Conservation (phyloP, 2,888 invertebrate genomes). For the Odontomyia ornata region DNA sequence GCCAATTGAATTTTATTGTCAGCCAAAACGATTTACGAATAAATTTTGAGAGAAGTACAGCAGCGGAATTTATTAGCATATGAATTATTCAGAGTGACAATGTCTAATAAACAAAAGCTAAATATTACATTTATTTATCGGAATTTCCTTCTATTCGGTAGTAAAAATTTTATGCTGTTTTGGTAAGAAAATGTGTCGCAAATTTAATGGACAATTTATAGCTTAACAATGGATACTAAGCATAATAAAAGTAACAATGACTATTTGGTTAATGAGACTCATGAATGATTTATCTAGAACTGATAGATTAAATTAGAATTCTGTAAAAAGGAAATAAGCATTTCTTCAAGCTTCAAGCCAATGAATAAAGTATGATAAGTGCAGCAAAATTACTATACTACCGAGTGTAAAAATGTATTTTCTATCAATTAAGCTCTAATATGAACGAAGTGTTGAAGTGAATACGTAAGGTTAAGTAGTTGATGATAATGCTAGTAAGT, state of each 20-base stretch:
- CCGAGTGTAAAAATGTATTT: too few relatives aligned
- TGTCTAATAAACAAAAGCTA: neutral
- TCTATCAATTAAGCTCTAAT: too few relatives aligned
- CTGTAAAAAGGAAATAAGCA: too few relatives aligned
- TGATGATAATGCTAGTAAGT: too few relatives aligned
- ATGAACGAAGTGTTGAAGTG: too few relatives aligned
- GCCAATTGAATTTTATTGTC: neutral
- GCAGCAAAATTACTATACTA: too few relatives aligned
- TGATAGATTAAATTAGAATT: too few relatives aligned
- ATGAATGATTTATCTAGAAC: neutral
- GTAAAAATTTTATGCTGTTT: slow-evolving; percentile 6
- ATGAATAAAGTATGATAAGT: too few relatives aligned
- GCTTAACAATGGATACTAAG: neutral
- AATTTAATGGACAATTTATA: slow-evolving; percentile 1
- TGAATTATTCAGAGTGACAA: slow-evolving; percentile 5
- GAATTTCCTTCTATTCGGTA: neutral
- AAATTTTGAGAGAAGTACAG: neutral
- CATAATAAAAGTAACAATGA: neutral
- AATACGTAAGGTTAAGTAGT: too few relatives aligned
- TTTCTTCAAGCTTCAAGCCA: too few relatives aligned
- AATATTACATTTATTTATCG: neutral
- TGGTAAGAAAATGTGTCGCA: neutral
- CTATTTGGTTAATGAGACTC: neutral
- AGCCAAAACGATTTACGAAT: neutral
- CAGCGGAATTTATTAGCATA: neutral